Conservation (phyloP, 2,797 vertebrate species). For the Otolemur crassicaudatus region DNA sequence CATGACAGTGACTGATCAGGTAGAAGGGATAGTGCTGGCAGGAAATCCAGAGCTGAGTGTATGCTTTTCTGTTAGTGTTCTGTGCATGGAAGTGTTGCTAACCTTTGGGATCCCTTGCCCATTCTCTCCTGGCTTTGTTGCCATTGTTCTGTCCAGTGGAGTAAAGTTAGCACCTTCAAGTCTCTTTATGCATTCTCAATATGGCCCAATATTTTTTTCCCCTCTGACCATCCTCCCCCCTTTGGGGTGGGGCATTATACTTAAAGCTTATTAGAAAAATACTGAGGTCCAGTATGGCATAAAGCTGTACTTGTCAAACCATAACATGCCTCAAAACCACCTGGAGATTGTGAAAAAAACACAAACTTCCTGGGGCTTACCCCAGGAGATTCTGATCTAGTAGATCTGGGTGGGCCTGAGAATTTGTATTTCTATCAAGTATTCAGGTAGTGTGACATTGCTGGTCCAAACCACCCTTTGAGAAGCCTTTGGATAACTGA, state of each 20-base stretch:
- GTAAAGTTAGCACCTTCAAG: background rate
- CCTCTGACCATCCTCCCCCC: background rate
- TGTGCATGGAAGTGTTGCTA: rapidly evolving
- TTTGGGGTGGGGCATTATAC: background rate
- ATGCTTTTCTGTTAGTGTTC: rapidly evolving
- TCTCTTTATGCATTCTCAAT: background rate
- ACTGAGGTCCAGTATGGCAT: background rate
- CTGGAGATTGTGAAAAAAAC: background rate
- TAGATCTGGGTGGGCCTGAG: background rate
- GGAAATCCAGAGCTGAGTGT: background rate
- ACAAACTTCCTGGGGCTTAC: background rate
- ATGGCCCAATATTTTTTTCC: background rate
- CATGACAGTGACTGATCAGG: background rate
- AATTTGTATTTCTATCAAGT: background rate
- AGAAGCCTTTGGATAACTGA: background rate
- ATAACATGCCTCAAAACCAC: background rate
- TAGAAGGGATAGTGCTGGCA: background rate
- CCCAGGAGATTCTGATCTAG: background rate
- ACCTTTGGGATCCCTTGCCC: background rate
- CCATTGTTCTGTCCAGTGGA: background rate
- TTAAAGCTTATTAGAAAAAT: background rate
- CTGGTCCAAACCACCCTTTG: background rate
- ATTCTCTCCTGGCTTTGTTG: background rate
- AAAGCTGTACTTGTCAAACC: background rate
- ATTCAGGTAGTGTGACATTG: background rate